Percentiles rank a stretch among this genome's conserved stretches.
Evolutionary conservation across 2,888 invertebrate genomes (phyloP).

Genomic region (Dione vanillae): DNA sequence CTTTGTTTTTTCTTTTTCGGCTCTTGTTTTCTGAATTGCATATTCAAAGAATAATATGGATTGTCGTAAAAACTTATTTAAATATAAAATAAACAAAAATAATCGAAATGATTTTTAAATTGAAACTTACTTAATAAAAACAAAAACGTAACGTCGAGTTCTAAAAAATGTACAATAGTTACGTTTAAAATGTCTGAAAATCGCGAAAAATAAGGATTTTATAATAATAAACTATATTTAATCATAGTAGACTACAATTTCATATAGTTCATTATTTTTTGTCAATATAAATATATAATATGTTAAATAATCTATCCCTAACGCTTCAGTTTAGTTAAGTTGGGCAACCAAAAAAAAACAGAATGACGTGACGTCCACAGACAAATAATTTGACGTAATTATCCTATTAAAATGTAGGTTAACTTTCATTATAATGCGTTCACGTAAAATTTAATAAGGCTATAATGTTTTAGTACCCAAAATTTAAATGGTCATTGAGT

Average conservation of each 20-base stretch:
- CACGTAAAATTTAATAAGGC: constrained; percentile 32
- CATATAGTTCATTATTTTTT: too few relatives aligned
- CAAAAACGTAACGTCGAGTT: too few relatives aligned
- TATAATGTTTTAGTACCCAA: constrained; percentile 27
- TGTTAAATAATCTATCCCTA: too few relatives aligned
- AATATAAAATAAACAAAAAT: neutral
- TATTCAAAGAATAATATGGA: constrained; percentile 36
- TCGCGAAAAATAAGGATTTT: too few relatives aligned
- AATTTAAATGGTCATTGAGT: constrained; percentile 9
- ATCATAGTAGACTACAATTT: too few relatives aligned
- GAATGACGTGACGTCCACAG: constrained; percentile 25
- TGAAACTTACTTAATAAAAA: too few relatives aligned
- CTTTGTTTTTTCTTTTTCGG: constrained; percentile 65
- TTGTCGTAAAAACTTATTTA: constrained; percentile 14
- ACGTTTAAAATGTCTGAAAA: too few relatives aligned
- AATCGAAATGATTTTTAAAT: too few relatives aligned
- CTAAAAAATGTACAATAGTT: too few relatives aligned
- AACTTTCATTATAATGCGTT: constrained; percentile 29
- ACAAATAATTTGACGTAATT: constrained; percentile 24
- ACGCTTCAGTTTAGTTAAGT: too few relatives aligned
- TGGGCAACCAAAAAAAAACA: constrained; percentile 15
- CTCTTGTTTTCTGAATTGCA: constrained; percentile 55
- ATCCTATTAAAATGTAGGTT: constrained; percentile 33
- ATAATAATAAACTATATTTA: too few relatives aligned
- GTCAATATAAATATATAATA: too few relatives aligned